Evolutionary conservation across 1,140 invertebrate genomes (phyloP).

Genomic region (Argopecten irradians): DNA sequence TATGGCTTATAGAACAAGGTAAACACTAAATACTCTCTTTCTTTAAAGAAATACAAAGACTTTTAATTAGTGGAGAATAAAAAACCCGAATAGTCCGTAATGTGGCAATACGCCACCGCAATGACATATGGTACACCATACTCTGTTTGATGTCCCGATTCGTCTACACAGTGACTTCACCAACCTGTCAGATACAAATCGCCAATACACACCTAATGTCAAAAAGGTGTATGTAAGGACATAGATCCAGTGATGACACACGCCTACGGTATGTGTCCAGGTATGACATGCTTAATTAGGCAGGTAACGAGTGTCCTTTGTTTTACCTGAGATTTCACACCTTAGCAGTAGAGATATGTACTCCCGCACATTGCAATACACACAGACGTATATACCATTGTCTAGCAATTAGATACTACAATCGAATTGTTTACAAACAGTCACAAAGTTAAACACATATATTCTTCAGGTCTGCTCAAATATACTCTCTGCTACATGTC

Average conservation of each 20-base stretch:
- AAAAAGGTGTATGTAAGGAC: neutral
- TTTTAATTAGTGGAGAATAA: neutral
- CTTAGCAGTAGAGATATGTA: neutral
- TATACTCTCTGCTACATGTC: too few species aligned
- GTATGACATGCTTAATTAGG: constrained; percentile 17
- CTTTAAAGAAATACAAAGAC: neutral
- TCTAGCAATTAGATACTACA: neutral
- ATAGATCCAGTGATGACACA: constrained; percentile 9
- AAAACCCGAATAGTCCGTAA: neutral
- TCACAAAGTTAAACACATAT: neutral
- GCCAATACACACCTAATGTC: constrained; percentile 14
- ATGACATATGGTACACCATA: neutral
- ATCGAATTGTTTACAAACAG: neutral
- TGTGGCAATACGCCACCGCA: neutral
- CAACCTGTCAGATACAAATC: constrained; percentile 21
- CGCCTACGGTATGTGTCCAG: neutral
- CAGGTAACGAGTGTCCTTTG: constrained; percentile 14
- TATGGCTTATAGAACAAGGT: too few species aligned
- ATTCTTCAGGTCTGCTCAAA: too few species aligned
- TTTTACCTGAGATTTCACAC: constrained; percentile 15
- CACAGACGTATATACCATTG: neutral
- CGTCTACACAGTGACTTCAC: neutral
- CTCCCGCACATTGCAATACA: neutral
- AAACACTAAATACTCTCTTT: too few species aligned
- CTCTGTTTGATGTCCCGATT: neutral